Percentiles rank a stretch among this genome's conserved stretches.
Evolutionary conservation across 2,113 vertebrate species (phyloP).

Genomic region (Centropus bengalensis): DNA sequence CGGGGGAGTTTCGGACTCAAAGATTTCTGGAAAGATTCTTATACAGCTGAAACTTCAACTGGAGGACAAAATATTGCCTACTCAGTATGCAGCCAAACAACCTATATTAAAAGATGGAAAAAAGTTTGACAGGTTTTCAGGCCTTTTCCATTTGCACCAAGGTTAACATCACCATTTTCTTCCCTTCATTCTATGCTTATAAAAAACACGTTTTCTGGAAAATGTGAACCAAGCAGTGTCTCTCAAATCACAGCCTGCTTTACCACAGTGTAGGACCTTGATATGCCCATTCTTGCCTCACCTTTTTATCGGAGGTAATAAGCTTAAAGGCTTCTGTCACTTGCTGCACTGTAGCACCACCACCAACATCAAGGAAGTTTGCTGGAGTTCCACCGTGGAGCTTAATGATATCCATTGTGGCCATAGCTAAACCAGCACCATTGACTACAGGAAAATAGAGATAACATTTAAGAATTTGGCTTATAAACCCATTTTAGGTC

Average conservation of each 20-base stretch:
- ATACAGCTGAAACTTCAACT: neutral
- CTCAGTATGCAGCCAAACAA: neutral
- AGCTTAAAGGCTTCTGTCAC: constrained; percentile 99
- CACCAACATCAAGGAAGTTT: constrained; percentile 99
- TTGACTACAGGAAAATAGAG: constrained; percentile 82
- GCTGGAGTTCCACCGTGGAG: constrained; percentile 97
- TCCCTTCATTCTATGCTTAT: neutral
- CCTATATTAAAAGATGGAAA: neutral
- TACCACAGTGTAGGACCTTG: neutral
- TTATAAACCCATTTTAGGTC: neutral
- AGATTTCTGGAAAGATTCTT: neutral
- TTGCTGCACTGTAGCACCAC: constrained; percentile 96
- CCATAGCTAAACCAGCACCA: constrained; percentile 98
- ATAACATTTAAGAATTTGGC: constrained; percentile 24
- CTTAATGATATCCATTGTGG: constrained; percentile 99
- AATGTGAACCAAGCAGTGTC: neutral
- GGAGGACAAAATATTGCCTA: neutral
- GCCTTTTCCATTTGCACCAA: neutral
- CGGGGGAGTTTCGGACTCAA: neutral
- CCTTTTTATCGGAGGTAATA: constrained; percentile 98
- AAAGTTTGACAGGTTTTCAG: neutral
- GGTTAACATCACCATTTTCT: neutral
- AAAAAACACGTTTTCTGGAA: neutral
- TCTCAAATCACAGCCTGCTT: neutral
- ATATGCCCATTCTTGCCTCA: constrained; percentile 62